Base-by-base conservation (phyloP, 2,113 vertebrate genomes). In the Ailurus styani region DNA sequence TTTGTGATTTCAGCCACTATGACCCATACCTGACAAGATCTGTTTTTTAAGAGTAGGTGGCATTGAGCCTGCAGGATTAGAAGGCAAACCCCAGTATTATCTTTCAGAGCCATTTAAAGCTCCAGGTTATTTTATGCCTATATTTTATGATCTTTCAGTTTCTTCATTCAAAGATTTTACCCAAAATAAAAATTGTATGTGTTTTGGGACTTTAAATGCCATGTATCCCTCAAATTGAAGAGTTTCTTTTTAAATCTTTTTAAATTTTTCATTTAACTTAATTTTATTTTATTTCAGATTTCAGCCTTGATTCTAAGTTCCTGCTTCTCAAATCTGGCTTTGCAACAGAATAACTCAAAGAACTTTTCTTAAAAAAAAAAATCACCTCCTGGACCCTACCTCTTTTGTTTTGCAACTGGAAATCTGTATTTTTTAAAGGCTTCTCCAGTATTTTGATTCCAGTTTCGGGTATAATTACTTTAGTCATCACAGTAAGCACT, bases 161-260 rank as follows among this genome's bases (percentile, higher is more conserved):
- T n/a, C 60, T 55, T 87, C 64, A 86, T 75, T 95, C 55, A 91
- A 77, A 94, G 50, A 96, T 92, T 95, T 97, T 31, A 78, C 37
- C 68, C 34, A 73, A 96, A 97, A 84, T 96, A 90, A 96, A 95
- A 97, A 94, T 66, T 91, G 84, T 72, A 37, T 81, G 57, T 78
- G 29, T 84, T 93, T 90, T 91, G n/a, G 68, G 68, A 82, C 77
- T 84, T 97, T 70, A 92, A 87, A 64, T 62, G 79, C 62, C 78
- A 17, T 27, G 31, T 90, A 50, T 60, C 15, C n/a, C 66, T 95
- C 42, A 92, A 92, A 87, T 60, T 72, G 40, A 94, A 42, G 73
- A 29, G 29, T 55, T 81, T 87, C 9, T 66, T 86, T n/a, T 70
- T 29, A 21, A 42, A 64, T 7, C 2, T 31, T 34, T 15, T 29